Evolutionary conservation across 2,888 invertebrate species (phyloP).

Genomic region (Priocnemis perturbator): DNA sequence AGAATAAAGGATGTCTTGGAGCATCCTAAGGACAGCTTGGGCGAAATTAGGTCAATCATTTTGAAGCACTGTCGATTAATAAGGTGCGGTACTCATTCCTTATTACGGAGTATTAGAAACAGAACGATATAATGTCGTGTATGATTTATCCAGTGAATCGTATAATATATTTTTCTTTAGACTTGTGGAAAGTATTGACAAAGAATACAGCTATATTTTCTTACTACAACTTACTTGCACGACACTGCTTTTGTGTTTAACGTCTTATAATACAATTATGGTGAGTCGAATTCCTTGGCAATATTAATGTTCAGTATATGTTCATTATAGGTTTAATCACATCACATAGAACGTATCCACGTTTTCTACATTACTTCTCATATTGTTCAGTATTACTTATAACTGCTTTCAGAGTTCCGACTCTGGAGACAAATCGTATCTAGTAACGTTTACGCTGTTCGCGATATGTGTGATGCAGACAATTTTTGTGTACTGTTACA

Average conservation of each 20-base stretch:
- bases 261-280: constrained; percentile 18
- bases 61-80: constrained; percentile 30
- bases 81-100: constrained; percentile 13
- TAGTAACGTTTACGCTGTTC: constrained; percentile 1
- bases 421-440: neutral
- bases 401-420: constrained; percentile 21
- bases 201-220: constrained; percentile 29
- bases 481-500: constrained; percentile 21
- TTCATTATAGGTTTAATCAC: too few relatives aligned
- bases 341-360: too few relatives aligned
- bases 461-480: neutral
- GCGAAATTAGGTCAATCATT: constrained; percentile 2
- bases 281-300: constrained; percentile 19
- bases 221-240: constrained; percentile 28
- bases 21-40: neutral
- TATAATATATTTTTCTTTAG: constrained; percentile 18
- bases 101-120: neutral
- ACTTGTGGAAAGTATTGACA: constrained; percentile 32
- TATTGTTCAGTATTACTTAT: too few relatives aligned
- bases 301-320: too few relatives aligned
- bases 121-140: neutral
- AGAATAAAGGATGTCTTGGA: constrained; percentile 11
- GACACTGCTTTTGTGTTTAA: constrained; percentile 35
- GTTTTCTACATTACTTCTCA: too few relatives aligned
- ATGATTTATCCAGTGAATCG: neutral